phyloP scores from a whole-genome alignment of 2,888 invertebrate species.

The Acrocyrtus sp. region DNA sequence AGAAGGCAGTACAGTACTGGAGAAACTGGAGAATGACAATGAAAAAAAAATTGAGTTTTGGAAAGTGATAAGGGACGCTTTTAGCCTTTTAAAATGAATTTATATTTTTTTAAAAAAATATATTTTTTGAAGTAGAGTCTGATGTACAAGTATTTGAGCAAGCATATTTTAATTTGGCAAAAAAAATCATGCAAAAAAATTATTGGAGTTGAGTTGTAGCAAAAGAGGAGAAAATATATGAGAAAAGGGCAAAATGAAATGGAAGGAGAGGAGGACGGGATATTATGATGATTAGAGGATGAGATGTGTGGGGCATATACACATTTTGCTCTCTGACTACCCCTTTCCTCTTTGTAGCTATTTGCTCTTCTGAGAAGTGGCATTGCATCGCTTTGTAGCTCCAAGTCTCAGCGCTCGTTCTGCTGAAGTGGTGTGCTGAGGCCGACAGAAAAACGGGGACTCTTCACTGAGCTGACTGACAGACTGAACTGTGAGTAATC shows the following conservation, averaged over 20 bases:
- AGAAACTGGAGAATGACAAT: not conserved
- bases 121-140: too few species aligned
- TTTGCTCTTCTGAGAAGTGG: conserved; percentile 12
- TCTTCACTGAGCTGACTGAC: conserved; percentile 46
- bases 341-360: too few species aligned
- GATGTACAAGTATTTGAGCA: too few species aligned
- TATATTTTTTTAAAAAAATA: too few species aligned
- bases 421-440: too few species aligned
- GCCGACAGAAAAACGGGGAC: conserved; percentile 24
- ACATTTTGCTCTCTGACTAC: conserved; percentile 5
- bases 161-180: too few species aligned
- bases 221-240: too few species aligned
- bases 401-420: too few species aligned
- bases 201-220: too few species aligned
- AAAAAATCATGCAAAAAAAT: too few species aligned
- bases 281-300: conserved; percentile 7
- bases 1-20: not conserved
- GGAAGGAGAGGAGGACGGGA: conserved; percentile 27
- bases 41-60: not conserved
- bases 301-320: conserved; percentile 22
- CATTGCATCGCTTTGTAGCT: conserved; percentile 22
- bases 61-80: conserved; percentile 1
- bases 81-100: too few species aligned
- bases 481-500: conserved; percentile 40
- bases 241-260: conserved; percentile 14